Evolutionary conservation across 1,140 invertebrate genomes (phyloP).

Genomic region (Ladona fulva): DNA sequence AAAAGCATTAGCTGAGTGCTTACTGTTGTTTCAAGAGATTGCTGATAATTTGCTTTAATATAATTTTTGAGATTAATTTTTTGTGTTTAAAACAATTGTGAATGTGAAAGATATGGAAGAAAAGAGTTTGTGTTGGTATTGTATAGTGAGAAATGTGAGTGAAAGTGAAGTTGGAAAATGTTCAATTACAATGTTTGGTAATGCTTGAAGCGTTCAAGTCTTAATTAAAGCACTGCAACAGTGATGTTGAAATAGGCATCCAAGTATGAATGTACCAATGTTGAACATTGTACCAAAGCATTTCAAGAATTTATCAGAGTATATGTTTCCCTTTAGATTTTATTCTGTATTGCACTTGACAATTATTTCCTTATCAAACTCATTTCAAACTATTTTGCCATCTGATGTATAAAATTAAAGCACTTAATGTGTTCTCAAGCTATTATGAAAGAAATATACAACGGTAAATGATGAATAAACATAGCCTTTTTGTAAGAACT

Average conservation of each 20-base stretch:
- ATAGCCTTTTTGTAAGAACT: neutral
- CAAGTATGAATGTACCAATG: neutral
- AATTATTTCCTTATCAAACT: neutral
- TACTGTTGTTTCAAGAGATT: neutral
- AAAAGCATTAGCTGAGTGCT: neutral
- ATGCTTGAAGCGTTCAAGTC: neutral
- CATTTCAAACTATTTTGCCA: neutral
- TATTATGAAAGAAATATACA: neutral
- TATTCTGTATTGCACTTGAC: slow-evolving; percentile 4
- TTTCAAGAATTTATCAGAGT: neutral
- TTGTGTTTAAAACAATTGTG: neutral
- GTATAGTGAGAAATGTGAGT: neutral
- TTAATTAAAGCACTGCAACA: too few relatives aligned
- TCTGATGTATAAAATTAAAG: neutral
- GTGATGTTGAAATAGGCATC: too few relatives aligned
- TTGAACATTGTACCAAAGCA: neutral
- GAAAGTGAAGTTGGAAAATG: slow-evolving; percentile 1
- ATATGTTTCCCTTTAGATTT: neutral
- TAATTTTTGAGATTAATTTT: neutral
- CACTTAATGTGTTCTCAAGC: neutral
- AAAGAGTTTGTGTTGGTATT: neutral
- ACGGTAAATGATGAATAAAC: neutral
- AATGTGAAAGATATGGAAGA: neutral
- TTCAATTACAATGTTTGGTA: slow-evolving; percentile 5
- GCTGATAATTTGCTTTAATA: neutral